phyloP scores from a whole-genome alignment of 2,888 invertebrate genomes.

The Bedellia somnulentella region DNA sequence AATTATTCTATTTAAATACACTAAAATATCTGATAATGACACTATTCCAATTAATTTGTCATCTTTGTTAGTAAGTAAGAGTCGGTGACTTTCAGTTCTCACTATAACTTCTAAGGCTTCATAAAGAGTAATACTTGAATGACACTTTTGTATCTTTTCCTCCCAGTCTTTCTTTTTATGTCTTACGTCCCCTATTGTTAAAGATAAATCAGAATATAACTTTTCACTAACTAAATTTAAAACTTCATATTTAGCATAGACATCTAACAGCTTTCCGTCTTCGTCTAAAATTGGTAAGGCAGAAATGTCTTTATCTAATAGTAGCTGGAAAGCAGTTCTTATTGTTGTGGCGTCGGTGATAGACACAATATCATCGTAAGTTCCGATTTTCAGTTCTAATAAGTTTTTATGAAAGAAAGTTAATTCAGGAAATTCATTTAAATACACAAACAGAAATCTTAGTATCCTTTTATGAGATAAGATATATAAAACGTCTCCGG shows the following conservation, averaged over 20 bases:
- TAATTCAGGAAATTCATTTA: conserved; percentile 52
- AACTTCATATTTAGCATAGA: conserved; percentile 55
- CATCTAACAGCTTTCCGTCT: conserved; percentile 37
- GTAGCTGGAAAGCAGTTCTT: conserved; percentile 41
- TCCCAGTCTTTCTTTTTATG: conserved; percentile 89
- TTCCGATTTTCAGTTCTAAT: conserved; percentile 46
- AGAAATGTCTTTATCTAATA: conserved; percentile 47
- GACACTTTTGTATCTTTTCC: conserved; percentile 89
- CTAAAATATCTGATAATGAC: conserved; percentile 51
- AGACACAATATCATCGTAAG: conserved; percentile 41
- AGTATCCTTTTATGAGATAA: conserved; percentile 50
- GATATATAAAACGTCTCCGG: conserved; percentile 47
- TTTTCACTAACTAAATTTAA: conserved; percentile 88
- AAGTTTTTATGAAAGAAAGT: conserved; percentile 49
- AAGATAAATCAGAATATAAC: conserved; percentile 87
- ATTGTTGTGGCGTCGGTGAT: conserved; percentile 40
- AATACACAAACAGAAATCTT: conserved; percentile 48
- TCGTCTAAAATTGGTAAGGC: conserved; percentile 48
- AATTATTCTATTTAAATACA: conserved; percentile 55
- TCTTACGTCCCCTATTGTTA: conserved; percentile 82
- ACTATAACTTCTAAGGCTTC: conserved; percentile 89
- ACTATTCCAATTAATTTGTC: conserved; percentile 50
- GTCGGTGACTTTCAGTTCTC: conserved; percentile 77
- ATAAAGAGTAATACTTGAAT: conserved; percentile 79
- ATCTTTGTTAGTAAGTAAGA: conserved; percentile 54